A percentile compares a stretch with the other conserved stretches of the same genome.
Conservation (phyloP, 2,797 vertebrate species). For the Geotrypetes seraphini region DNA sequence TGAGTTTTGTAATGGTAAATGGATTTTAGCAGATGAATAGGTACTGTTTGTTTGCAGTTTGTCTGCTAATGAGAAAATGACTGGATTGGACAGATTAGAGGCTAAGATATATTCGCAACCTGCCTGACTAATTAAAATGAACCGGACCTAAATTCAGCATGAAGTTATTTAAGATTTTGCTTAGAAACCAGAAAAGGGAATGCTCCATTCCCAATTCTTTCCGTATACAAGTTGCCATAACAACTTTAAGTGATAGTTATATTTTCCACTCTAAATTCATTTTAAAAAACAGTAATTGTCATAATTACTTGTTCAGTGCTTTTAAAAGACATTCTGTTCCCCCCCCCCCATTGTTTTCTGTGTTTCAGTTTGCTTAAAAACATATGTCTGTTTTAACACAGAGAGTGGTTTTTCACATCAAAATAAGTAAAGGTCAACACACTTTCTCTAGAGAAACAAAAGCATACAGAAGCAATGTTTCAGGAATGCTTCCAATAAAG, state of each 20-base stretch:
- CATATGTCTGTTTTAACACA: conserved; percentile 40
- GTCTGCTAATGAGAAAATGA: conserved; percentile 34
- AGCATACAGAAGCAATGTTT: no score
- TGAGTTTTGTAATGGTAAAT: conserved; percentile 53
- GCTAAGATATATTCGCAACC: conserved; percentile 59
- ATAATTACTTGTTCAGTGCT: conserved; percentile 61
- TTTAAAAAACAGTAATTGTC: conserved; percentile 59
- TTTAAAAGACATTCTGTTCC: conserved; percentile 56
- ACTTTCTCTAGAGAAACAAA: no score
- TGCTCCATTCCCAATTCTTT: conserved; percentile 54
- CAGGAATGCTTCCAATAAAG: no score
- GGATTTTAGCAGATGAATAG: conserved; percentile 54
- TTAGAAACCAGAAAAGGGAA: conserved; percentile 47
- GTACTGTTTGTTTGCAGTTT: conserved; percentile 60
- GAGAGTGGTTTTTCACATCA: conserved; percentile 40
- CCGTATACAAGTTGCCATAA: conserved; percentile 64
- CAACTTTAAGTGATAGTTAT: conserved; percentile 60
- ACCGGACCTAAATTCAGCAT: conserved; percentile 50
- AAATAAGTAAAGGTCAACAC: conserved; percentile 34
- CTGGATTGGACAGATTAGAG: conserved; percentile 50
- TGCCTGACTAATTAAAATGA: conserved; percentile 58
- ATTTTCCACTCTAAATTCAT: conserved; percentile 61
- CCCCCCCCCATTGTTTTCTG: conserved; percentile 55
- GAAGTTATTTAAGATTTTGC: conserved; percentile 54
- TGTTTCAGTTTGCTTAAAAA: conserved; percentile 48